Evolutionary conservation across 2,797 vertebrate genomes (phyloP).

Genomic region (Pangasius krempfi): DNA sequence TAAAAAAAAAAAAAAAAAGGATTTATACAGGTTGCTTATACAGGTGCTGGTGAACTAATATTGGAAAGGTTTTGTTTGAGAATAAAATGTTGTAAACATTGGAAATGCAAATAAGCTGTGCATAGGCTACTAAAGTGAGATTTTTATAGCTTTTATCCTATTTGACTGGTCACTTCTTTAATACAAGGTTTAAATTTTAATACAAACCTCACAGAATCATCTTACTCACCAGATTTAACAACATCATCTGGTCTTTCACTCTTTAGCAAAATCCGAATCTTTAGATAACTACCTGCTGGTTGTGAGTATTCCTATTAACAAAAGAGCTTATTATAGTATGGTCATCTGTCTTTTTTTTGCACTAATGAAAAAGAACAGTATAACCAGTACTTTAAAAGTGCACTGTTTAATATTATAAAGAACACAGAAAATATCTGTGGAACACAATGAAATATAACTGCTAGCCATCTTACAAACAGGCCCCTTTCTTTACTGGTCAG

Average conservation of each 20-base stretch:
- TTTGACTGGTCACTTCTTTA: not conserved
- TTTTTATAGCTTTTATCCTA: not conserved
- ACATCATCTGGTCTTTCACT: slow-evolving; percentile 74
- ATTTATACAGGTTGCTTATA: too few relatives aligned
- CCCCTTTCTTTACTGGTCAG: not conserved
- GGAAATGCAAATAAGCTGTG: not conserved
- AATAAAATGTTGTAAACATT: not conserved
- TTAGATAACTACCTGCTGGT: slow-evolving; percentile 83
- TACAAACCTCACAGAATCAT: not conserved
- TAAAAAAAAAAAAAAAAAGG: not conserved
- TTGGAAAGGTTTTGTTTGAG: not conserved
- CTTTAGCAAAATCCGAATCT: slow-evolving; percentile 86
- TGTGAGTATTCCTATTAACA: slow-evolving; percentile 77
- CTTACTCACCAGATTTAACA: slow-evolving; percentile 79
- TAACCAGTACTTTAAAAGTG: not conserved
- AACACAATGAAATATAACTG: not conserved
- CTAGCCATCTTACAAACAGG: not conserved
- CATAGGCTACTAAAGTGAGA: not conserved
- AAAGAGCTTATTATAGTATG: not conserved
- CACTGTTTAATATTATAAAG: not conserved
- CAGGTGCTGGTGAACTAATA: not conserved
- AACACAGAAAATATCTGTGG: not conserved
- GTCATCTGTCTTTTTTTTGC: not conserved
- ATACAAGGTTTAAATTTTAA: not conserved
- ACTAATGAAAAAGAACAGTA: not conserved